These are phyloP conservation scores for Hypotaenidia philippensis DNA, from an alignment of 2,797 vertebrate genomes.

Conservation along the genomic window DNA sequence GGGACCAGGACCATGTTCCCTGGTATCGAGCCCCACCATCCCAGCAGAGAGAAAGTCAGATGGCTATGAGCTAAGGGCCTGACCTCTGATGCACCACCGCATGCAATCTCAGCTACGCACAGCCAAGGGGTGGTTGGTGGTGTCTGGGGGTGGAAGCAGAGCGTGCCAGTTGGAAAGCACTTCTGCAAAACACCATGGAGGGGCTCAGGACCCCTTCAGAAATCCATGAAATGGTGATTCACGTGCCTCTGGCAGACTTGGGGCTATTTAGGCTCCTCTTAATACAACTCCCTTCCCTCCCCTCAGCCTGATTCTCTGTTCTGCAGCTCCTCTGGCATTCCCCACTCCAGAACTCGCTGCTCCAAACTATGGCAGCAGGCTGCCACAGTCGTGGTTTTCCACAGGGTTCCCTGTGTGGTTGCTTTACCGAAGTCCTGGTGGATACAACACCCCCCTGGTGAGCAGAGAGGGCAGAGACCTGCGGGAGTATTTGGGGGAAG, in stretches of 20 bases:
- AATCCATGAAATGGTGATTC: neutral
- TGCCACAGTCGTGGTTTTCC: accelerated
- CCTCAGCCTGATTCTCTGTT: neutral
- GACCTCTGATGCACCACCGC: neutral
- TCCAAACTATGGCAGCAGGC: neutral
- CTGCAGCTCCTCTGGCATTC: neutral
- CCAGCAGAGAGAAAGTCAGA: neutral
- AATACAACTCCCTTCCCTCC: neutral
- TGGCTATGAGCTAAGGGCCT: neutral
- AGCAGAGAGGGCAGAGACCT: neutral
- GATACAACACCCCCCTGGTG: accelerated
- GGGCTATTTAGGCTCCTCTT: neutral
- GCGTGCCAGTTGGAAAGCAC: neutral
- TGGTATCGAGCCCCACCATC: accelerated
- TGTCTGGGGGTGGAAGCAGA: neutral
- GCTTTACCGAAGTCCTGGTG: neutral
- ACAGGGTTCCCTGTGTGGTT: neutral
- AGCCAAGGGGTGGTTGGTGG: neutral
- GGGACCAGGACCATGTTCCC: neutral
- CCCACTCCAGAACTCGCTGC: neutral
- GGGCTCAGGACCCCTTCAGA: neutral
- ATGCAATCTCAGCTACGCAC: neutral
- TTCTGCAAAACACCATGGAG: neutral
- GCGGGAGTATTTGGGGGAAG: neutral
- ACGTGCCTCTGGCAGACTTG: neutral